Conservation (phyloP, 1,140 invertebrate species). For the Dendrolimus kikuchii region DNA sequence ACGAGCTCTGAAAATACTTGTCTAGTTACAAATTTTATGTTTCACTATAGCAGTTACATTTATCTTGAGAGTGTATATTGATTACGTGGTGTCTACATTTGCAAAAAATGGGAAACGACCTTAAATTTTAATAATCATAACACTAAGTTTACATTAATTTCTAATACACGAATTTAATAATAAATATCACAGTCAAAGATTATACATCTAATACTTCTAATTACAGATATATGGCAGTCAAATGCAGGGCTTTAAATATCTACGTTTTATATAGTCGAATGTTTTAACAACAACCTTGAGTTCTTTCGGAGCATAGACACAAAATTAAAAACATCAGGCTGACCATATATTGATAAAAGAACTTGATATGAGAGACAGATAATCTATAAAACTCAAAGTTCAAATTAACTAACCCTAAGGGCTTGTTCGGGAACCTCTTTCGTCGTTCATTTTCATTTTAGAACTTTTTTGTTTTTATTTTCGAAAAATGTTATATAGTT, state of each 20-base stretch:
- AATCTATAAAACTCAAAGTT: too few species aligned
- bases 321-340: slow-evolving; percentile 9
- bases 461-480: too few species aligned
- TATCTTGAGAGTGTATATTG: background rate
- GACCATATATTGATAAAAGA: too few species aligned
- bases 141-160: slow-evolving; percentile 48
- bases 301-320: slow-evolving; percentile 11
- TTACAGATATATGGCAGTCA: slow-evolving; percentile 54
- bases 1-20: slow-evolving; percentile 52
- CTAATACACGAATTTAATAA: slow-evolving; percentile 65
- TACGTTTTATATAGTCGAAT: slow-evolving; percentile 19
- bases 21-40: slow-evolving; percentile 14
- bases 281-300: slow-evolving; percentile 20
- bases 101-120: slow-evolving; percentile 2
- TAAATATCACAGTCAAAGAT: slow-evolving; percentile 71
- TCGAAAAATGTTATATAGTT: too few species aligned
- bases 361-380: too few species aligned
- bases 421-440: too few species aligned
- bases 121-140: slow-evolving; percentile 13
- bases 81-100: slow-evolving; percentile 2
- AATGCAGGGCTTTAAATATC: slow-evolving; percentile 31
- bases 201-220: slow-evolving; percentile 52
- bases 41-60: background rate
- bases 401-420: too few species aligned
- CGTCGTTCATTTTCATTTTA: too few species aligned